Conservation (phyloP, 2,797 vertebrate genomes). For the Pitangus sulphuratus region DNA sequence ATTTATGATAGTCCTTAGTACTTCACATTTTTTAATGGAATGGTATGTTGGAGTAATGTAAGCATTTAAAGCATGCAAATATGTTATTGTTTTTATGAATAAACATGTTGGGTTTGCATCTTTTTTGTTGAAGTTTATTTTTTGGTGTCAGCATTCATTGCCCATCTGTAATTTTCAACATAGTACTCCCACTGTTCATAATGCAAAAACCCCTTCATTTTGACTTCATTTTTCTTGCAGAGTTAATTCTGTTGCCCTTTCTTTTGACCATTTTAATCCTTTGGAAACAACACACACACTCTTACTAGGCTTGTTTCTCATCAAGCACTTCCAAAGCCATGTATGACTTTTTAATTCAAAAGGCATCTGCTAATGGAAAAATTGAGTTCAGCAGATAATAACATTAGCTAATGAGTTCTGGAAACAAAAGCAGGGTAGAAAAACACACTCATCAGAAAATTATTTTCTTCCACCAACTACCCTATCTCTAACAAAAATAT, state of each 20-base stretch:
- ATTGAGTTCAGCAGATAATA: constrained; percentile 57
- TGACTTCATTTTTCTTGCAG: constrained; percentile 61
- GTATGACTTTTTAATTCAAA: constrained; percentile 59
- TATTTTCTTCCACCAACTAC: background rate
- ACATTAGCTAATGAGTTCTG: constrained; percentile 15
- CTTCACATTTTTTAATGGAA: constrained; percentile 39
- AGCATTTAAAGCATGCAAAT: constrained; percentile 32
- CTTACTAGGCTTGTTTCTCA: constrained; percentile 38
- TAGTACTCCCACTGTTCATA: constrained; percentile 50
- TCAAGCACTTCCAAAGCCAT: constrained; percentile 46
- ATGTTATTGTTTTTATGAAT: constrained; percentile 51
- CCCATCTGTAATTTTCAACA: constrained; percentile 60
- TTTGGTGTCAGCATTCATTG: constrained; percentile 57
- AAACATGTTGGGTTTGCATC: constrained; percentile 16
- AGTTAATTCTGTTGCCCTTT: constrained; percentile 56
- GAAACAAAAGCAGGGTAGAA: constrained; percentile 2
- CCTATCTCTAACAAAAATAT: background rate
- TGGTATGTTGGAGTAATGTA: constrained; percentile 53
- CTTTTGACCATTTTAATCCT: constrained; percentile 53
- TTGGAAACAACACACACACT: constrained; percentile 46
- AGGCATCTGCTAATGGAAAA: constrained; percentile 56
- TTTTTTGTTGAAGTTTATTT: constrained; percentile 51
- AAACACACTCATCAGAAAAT: background rate
- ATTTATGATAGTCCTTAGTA: constrained; percentile 12
- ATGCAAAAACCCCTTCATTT: constrained; percentile 10